Conservation (phyloP, 1,140 invertebrate genomes). For the Sarcophaga peregrina region DNA sequence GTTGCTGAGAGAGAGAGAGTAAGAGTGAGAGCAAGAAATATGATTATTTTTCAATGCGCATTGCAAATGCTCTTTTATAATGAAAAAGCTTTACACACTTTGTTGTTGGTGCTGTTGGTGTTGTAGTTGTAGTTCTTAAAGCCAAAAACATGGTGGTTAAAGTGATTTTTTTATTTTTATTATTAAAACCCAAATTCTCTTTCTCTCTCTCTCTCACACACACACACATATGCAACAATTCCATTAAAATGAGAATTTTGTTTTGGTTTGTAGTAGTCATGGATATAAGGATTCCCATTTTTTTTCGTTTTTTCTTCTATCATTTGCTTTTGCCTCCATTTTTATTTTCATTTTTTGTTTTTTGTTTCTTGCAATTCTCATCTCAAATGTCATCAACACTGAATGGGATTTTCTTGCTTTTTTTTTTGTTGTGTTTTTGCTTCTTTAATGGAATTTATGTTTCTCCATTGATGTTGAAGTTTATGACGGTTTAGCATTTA, state of each 20-base stretch:
- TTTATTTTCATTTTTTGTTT: too few relatives aligned
- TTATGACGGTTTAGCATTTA: slow-evolving; percentile 28
- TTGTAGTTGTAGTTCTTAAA: background rate
- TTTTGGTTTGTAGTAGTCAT: too few relatives aligned
- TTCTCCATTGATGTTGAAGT: slow-evolving; percentile 2
- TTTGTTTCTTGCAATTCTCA: background rate
- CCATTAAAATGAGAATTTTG: too few relatives aligned
- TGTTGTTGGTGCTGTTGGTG: too few relatives aligned
- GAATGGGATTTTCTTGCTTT: slow-evolving; percentile 31
- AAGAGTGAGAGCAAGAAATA: background rate
- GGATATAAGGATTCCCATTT: too few relatives aligned
- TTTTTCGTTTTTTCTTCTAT: too few relatives aligned
- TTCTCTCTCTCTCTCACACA: background rate
- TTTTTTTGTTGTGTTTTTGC: background rate
- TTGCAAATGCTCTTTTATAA: background rate
- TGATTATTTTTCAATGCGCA: slow-evolving; percentile 17
- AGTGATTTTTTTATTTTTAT: background rate
- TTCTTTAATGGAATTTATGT: slow-evolving; percentile 6
- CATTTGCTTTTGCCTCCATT: too few relatives aligned
- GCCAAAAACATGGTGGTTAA: background rate
- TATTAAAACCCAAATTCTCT: background rate
- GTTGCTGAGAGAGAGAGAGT: background rate
- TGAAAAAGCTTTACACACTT: background rate
- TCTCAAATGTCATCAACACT: slow-evolving; percentile 1
- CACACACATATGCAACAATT: too few relatives aligned